These are phyloP conservation scores for Rhadina sibilatrix DNA, from an alignment of 2,113 vertebrate species.

Conservation along the genomic window DNA sequence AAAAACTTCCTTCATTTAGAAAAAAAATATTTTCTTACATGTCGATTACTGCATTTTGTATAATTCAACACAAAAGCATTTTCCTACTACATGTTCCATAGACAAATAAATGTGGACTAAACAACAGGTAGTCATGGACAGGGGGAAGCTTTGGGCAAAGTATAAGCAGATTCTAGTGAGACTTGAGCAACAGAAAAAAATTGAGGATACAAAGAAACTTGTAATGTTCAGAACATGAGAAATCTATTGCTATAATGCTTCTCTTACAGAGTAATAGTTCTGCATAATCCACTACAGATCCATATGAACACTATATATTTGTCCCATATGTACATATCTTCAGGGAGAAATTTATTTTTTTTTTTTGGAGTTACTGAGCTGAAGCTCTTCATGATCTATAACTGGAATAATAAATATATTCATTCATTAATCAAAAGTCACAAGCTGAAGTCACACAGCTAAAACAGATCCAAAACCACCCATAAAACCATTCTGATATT, in stretches of 20 bases:
- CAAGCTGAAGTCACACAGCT: background rate
- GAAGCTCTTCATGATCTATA: background rate
- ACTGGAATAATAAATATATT: constrained; percentile 24
- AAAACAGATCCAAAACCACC: background rate
- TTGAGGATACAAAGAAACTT: background rate
- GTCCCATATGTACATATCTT: background rate
- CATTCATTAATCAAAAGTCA: background rate
- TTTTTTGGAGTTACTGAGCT: background rate
- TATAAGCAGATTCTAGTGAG: background rate
- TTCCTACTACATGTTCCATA: background rate
- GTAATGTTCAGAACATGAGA: background rate
- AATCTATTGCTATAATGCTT: background rate
- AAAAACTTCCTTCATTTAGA: background rate
- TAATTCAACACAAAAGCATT: background rate
- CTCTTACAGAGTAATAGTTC: background rate
- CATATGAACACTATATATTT: background rate
- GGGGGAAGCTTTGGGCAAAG: background rate
- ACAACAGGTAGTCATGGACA: background rate
- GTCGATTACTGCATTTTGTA: background rate
- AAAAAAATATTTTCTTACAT: background rate
- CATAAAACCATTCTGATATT: background rate
- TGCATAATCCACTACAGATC: background rate
- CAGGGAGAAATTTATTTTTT: background rate
- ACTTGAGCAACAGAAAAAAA: background rate
- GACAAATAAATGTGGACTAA: background rate